phyloP scores from a whole-genome alignment of 2,888 invertebrate genomes.

The Pollenia angustigena region DNA sequence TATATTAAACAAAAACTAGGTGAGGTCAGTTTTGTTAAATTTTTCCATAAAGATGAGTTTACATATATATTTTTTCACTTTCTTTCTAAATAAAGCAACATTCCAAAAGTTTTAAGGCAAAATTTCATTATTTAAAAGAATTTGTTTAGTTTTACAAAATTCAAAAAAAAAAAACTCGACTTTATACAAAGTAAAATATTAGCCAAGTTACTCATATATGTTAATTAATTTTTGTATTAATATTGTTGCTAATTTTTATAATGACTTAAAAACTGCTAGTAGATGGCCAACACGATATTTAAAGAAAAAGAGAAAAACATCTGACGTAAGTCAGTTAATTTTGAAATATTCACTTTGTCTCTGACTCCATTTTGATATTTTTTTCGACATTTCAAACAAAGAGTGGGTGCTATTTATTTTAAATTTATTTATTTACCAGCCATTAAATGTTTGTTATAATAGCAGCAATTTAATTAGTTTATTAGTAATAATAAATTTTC shows the following conservation, averaged over 20 bases:
- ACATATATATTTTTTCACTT: background rate
- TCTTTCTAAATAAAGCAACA: slow-evolving; percentile 4
- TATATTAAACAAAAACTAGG: slow-evolving; percentile 34
- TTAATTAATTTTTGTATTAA: slow-evolving; percentile 35
- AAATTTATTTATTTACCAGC: background rate
- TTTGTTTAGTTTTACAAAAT: slow-evolving; percentile 12
- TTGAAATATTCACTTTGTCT: slow-evolving; percentile 23
- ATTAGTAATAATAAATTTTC: slow-evolving; percentile 7
- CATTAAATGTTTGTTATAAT: slow-evolving; percentile 8
- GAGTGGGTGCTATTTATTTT: slow-evolving; percentile 21
- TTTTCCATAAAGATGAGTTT: slow-evolving; percentile 6
- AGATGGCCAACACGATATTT: slow-evolving; percentile 38
- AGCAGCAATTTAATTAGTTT: slow-evolving; percentile 19
- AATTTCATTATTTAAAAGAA: slow-evolving; percentile 19
- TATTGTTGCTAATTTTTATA: slow-evolving; percentile 26
- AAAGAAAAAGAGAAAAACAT: slow-evolving; percentile 24
- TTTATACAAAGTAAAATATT: background rate
- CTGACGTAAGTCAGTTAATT: slow-evolving; percentile 66
- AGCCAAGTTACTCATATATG: slow-evolving; percentile 17
- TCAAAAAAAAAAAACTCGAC: background rate
- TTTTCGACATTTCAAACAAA: slow-evolving; percentile 23
- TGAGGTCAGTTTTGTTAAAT: slow-evolving; percentile 58
- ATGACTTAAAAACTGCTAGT: background rate
- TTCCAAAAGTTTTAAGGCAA: background rate
- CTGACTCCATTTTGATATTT: background rate